phyloP scores from a whole-genome alignment of 2,113 vertebrate genomes.

The Buteo buteo region DNA sequence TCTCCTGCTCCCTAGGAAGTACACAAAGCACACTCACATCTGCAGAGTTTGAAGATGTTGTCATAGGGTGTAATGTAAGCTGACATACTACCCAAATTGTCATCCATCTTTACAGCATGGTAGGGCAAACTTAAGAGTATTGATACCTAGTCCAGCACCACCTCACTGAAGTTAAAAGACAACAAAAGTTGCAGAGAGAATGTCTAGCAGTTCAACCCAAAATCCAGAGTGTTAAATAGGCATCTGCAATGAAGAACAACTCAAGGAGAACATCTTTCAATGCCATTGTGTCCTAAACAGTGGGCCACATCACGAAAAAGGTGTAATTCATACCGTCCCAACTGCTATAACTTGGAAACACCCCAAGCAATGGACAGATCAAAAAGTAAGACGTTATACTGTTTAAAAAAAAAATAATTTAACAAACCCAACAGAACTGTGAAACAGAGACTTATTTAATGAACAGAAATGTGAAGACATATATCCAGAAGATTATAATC shows the following conservation, averaged over 20 bases:
- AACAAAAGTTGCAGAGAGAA: not conserved
- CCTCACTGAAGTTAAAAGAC: not conserved
- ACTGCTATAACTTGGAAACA: not conserved
- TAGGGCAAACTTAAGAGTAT: not conserved
- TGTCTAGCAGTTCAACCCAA: not conserved
- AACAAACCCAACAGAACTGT: not conserved
- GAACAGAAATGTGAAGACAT: not conserved
- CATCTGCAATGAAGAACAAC: not conserved
- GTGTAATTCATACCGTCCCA: not conserved
- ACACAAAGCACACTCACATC: not conserved
- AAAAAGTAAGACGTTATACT: not conserved
- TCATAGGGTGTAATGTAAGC: not conserved
- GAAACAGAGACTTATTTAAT: not conserved
- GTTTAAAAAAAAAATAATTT: not conserved
- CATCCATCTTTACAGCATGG: not conserved
- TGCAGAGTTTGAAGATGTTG: not conserved
- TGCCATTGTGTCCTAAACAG: not conserved
- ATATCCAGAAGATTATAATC: not conserved
- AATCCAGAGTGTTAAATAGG: not conserved
- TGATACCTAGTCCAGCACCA: not conserved
- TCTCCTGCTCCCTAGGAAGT: not conserved
- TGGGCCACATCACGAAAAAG: not conserved
- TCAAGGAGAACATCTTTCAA: not conserved
- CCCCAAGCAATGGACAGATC: not conserved
- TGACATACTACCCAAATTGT: not conserved